A percentile compares a stretch with the other conserved stretches of the same genome.
These are phyloP conservation scores for Ommatoiulus sabulosus DNA, from an alignment of 2,888 invertebrate genomes.

Conservation along the genomic window DNA sequence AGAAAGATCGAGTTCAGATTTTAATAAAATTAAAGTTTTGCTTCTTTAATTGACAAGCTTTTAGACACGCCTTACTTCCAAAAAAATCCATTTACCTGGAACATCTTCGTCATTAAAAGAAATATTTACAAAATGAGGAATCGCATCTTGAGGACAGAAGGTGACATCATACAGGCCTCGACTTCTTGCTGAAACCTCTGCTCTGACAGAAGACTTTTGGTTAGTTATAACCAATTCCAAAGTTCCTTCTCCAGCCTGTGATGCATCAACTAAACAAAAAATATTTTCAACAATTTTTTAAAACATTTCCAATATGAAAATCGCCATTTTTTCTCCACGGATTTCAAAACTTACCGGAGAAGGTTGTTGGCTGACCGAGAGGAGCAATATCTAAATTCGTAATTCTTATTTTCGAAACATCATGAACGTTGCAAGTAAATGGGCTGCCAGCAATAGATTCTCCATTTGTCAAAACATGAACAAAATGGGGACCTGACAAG, in stretches of 20 bases:
- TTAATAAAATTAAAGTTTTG: too few species aligned
- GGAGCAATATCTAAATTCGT: slow-evolving; percentile 67
- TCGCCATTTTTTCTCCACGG: neutral
- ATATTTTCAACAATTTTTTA: neutral
- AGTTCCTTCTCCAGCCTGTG: slow-evolving; percentile 94
- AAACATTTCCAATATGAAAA: slow-evolving; percentile 42
- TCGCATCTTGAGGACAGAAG: slow-evolving; percentile 89
- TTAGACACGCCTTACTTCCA: neutral
- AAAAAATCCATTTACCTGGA: slow-evolving; percentile 70
- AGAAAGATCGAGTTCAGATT: too few species aligned
- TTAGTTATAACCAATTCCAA: slow-evolving; percentile 92
- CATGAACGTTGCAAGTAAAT: slow-evolving; percentile 93
- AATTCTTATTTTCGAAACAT: slow-evolving; percentile 76
- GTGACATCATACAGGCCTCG: slow-evolving; percentile 93
- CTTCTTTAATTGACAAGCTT: too few species aligned
- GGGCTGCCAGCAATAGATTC: slow-evolving; percentile 91
- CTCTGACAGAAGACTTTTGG: slow-evolving; percentile 88
- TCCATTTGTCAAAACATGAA: slow-evolving; percentile 78
- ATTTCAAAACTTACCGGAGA: slow-evolving; percentile 65
- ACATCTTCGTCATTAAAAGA: slow-evolving; percentile 94
- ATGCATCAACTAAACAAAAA: slow-evolving; percentile 80
- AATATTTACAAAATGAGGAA: slow-evolving; percentile 91
- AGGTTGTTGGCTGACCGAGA: slow-evolving; percentile 66
- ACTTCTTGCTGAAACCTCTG: slow-evolving; percentile 88
- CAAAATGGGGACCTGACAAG: slow-evolving; percentile 79